Conservation (phyloP, 2,113 vertebrate species). For the Amazona vittata region DNA sequence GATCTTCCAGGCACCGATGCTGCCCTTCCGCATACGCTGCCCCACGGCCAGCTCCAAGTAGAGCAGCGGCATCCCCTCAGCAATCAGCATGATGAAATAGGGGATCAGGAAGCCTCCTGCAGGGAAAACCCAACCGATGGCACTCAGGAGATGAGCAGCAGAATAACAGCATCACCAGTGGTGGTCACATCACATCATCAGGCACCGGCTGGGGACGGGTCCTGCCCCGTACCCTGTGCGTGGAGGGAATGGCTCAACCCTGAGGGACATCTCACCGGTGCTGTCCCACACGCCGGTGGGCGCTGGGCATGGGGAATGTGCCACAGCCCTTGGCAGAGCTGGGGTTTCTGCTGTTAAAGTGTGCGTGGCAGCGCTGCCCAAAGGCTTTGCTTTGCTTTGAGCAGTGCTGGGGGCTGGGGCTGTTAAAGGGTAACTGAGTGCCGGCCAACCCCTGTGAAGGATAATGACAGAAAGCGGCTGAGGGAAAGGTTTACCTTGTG, state of each 20-base stretch:
- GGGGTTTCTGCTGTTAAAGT: slow-evolving; percentile 28
- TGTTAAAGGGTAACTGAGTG: slow-evolving; percentile 54
- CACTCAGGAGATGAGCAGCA: background rate
- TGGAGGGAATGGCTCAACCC: fast-evolving
- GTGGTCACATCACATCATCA: fast-evolving
- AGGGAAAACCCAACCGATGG: background rate
- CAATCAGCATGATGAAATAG: slow-evolving; percentile 86
- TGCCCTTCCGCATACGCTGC: slow-evolving; percentile 90
- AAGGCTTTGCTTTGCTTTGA: background rate
- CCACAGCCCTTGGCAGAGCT: background rate
- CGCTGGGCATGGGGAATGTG: background rate
- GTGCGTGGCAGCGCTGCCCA: background rate
- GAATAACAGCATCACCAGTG: background rate
- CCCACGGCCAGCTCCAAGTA: slow-evolving; percentile 91
- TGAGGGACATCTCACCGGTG: background rate
- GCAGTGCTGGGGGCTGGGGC: background rate
- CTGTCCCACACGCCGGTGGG: background rate
- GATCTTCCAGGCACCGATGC: slow-evolving; percentile 87
- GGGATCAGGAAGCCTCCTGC: slow-evolving; percentile 93
- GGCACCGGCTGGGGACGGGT: background rate
- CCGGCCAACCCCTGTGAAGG: background rate
- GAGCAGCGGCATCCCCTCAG: slow-evolving; percentile 90
- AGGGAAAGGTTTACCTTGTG: background rate
- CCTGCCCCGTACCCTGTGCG: too few relatives aligned
- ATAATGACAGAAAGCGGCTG: background rate